Evolutionary conservation across 2,797 vertebrate genomes (phyloP).

Genomic region (Strix occidentalis): DNA sequence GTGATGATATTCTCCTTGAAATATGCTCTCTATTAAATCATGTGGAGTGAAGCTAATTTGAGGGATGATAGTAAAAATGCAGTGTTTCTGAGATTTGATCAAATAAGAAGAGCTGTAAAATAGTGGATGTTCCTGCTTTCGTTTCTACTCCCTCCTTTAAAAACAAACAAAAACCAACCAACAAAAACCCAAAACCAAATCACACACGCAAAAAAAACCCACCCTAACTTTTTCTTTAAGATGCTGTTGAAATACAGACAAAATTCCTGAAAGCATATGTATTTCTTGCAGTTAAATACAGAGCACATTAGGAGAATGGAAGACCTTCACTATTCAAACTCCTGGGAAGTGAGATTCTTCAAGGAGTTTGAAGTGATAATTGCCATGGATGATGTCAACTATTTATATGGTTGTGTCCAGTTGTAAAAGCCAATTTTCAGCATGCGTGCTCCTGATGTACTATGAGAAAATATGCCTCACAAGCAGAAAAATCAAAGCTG

Average conservation of each 20-base stretch:
- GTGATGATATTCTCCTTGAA: neutral
- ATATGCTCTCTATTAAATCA: neutral
- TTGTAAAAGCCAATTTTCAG: slow-evolving; percentile 49
- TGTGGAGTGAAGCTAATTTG: neutral
- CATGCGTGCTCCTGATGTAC: neutral
- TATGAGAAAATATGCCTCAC: neutral
- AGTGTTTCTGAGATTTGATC: neutral
- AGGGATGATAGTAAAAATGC: neutral
- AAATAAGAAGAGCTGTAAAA: neutral
- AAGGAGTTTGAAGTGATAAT: slow-evolving; percentile 8
- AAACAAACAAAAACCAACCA: neutral
- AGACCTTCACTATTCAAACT: neutral
- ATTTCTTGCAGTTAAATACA: slow-evolving; percentile 5
- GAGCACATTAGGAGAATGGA: neutral
- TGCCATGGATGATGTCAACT: neutral
- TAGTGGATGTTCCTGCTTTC: neutral
- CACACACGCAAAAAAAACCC: neutral
- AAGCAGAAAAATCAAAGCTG: slow-evolving; percentile 36
- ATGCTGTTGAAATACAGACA: neutral
- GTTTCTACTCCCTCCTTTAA: neutral
- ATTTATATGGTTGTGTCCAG: neutral
- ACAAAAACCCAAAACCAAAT: neutral
- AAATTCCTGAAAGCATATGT: neutral
- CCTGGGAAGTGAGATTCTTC: neutral
- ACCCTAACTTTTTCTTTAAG: neutral